Conservation (phyloP, 1,140 invertebrate species). For the Ptiloglossa arizonensis region DNA sequence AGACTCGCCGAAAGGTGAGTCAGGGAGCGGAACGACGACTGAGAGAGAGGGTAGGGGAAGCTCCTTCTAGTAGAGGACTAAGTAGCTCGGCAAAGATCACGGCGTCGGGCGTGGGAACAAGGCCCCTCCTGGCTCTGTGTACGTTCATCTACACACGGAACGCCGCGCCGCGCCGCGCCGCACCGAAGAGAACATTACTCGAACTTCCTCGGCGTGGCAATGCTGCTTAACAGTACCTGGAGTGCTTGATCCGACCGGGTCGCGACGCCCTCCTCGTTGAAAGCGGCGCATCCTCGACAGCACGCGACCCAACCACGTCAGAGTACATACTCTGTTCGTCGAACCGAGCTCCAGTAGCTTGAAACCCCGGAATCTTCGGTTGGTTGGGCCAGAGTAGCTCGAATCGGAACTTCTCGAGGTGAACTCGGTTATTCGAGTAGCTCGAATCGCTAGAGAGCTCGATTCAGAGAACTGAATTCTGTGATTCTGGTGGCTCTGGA, state of each 20-base stretch:
- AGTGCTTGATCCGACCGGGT: slow-evolving; percentile 54
- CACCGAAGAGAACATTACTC: slow-evolving; percentile 63
- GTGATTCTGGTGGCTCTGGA: too few species aligned
- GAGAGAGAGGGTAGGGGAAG: slow-evolving; percentile 1
- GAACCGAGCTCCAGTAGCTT: too few species aligned
- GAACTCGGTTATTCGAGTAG: too few species aligned
- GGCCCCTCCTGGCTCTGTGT: slow-evolving; percentile 62
- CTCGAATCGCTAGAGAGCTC: too few species aligned
- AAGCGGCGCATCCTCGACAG: slow-evolving; percentile 32
- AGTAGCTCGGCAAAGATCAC: slow-evolving; percentile 74
- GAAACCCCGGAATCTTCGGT: too few species aligned
- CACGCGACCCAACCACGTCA: slow-evolving; percentile 38
- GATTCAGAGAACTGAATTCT: too few species aligned
- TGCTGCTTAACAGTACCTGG: slow-evolving; percentile 64
- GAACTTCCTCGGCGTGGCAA: slow-evolving; percentile 45
- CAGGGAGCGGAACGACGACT: slow-evolving; percentile 49
- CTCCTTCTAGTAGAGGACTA: slow-evolving; percentile 54
- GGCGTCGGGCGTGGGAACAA: slow-evolving; percentile 75
- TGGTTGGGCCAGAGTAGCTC: too few species aligned
- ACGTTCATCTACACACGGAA: slow-evolving; percentile 24
- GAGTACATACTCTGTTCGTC: too few species aligned
- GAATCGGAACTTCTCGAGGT: too few species aligned
- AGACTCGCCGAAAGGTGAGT: slow-evolving; percentile 25
- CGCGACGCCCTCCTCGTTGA: slow-evolving; percentile 38
- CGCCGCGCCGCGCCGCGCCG: slow-evolving; percentile 6